phyloP scores from a whole-genome alignment of 1,140 invertebrate genomes.

The Calephelis nemesis region DNA sequence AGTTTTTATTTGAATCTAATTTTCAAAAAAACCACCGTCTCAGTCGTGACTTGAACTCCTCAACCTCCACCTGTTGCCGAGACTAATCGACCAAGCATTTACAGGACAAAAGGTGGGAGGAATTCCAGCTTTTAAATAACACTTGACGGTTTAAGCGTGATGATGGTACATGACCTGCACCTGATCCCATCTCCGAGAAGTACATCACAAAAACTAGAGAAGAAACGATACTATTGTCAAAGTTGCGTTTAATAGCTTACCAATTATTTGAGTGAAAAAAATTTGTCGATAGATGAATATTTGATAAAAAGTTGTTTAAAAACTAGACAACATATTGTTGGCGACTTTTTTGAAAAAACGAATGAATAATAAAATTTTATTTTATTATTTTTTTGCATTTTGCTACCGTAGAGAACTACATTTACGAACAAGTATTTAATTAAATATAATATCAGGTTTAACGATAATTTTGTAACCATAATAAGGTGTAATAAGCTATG shows the following conservation, averaged over 20 bases:
- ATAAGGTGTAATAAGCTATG: no score
- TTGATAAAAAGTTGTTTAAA: no score
- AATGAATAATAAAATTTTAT: no score
- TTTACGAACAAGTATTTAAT: no score
- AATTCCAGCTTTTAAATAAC: slow-evolving; percentile 20
- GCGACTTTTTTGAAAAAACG: no score
- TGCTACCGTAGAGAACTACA: no score
- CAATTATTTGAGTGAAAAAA: no score
- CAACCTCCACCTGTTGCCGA: slow-evolving; percentile 56
- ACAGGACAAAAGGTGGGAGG: slow-evolving; percentile 28
- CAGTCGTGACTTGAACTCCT: slow-evolving; percentile 11
- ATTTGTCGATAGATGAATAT: no score
- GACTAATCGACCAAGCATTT: slow-evolving; percentile 41
- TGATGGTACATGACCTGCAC: slow-evolving; percentile 31
- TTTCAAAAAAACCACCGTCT: slow-evolving; percentile 8
- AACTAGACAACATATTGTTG: no score
- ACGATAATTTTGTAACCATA: no score
- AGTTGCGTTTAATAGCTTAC: background rate
- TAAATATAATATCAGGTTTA: no score
- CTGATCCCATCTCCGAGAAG: slow-evolving; percentile 33
- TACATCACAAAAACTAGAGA: background rate
- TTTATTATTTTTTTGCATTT: no score
- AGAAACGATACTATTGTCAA: slow-evolving; percentile 2
- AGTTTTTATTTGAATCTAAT: slow-evolving; percentile 3
- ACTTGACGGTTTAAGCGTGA: slow-evolving; percentile 24